Base-by-base conservation (phyloP, 2,888 invertebrate species). In the Eupeodes latifasciatus region DNA sequence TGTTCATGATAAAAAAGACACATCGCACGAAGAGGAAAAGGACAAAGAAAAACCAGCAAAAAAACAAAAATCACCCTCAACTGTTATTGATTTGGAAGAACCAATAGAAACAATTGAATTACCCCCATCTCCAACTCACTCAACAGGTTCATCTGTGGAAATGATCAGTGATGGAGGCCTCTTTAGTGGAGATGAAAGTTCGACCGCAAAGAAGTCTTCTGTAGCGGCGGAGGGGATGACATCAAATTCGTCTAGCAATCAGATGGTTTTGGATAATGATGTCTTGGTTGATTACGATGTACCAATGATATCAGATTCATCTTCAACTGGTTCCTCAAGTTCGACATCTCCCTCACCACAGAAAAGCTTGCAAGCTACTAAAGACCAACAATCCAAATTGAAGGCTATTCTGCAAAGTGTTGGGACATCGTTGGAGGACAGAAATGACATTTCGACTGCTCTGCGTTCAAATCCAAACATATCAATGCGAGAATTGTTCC, bases 401-500 rank as follows among this genome's bases (percentile, higher is more conserved):
- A 92, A 93, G 89, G 92, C 93, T 27, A 93, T 93, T 14, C 90
- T 93, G 4, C 93, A 93, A 85, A 91, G 90, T 86, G 81, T 51
- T 71, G 90, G 66, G 14, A 82, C 40, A 34, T 81, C 55, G 7
- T 36, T 86, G 61, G 90, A 89, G 7, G 79, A 86, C 40, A 34
- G 64, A 76, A 81, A 51, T 16, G 93, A 94, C 75, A 93, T 93
- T 40, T 93, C 94, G 19, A 92, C 92, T 82, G 93, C 92, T 47
- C 85, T 94, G 83, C 92, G 94, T 3, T 91, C 93, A 19, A 97
- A 97, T 93, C 96, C 97, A 0, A 96, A 97, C n/a, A 96, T 97
- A 91, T 97, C 97, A 5, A 97, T 97, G 27, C 94, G 97, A 57
- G 97, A 97, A 90, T 92, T 97, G 14, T 97, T 97, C 93, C 97